Evolutionary conservation across 2,113 vertebrate species (phyloP).

Genomic region (Tragelaphus scriptus): DNA sequence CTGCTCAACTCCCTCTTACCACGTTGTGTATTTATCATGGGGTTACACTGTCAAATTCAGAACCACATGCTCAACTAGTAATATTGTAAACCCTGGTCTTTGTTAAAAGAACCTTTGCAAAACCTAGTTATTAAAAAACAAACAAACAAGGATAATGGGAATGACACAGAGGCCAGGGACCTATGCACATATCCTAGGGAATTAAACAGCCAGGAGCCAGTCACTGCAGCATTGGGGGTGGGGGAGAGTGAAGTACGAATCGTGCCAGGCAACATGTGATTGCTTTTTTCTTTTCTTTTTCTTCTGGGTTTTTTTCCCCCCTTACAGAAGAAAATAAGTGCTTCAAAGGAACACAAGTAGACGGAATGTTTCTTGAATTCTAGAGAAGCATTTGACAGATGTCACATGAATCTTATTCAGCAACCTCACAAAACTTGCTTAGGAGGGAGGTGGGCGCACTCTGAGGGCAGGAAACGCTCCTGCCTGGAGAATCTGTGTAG

Average conservation of each 20-base stretch:
- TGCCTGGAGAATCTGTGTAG: neutral
- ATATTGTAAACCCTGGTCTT: neutral
- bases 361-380: constrained; percentile 46
- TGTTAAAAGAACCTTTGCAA: constrained; percentile 19
- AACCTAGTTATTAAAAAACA: neutral
- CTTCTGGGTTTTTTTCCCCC: neutral
- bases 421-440: neutral
- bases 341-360: constrained; percentile 42
- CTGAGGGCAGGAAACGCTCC: neutral
- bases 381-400: constrained; percentile 32
- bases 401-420: constrained; percentile 6
- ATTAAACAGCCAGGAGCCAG: neutral
- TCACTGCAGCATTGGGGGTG: neutral
- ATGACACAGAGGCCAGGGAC: neutral
- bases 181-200: neutral
- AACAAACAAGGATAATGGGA: neutral
- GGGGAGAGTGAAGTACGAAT: neutral
- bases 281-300: constrained; percentile 13
- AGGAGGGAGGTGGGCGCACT: neutral
- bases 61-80: neutral
- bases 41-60: neutral
- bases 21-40: neutral
- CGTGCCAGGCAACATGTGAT: neutral
- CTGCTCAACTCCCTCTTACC: neutral
- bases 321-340: constrained; percentile 44